phyloP scores from a whole-genome alignment of 2,113 vertebrate species.

The Gorsachius goisagi region DNA sequence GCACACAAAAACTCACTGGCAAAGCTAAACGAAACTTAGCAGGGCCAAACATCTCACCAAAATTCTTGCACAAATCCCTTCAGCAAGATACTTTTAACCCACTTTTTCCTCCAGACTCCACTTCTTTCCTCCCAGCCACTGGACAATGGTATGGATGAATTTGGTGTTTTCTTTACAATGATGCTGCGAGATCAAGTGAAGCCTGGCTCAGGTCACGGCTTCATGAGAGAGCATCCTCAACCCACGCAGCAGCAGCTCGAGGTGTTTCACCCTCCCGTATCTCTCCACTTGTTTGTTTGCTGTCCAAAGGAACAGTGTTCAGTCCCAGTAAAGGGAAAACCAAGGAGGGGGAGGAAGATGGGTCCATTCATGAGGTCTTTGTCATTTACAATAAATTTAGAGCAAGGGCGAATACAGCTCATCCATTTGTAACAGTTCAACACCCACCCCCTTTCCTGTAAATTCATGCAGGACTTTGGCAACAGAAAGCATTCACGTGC shows the following conservation, averaged over 20 bases:
- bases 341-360: background rate
- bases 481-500: background rate
- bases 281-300: background rate
- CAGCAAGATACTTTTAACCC: background rate
- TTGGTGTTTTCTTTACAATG: background rate
- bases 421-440: background rate
- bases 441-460: background rate
- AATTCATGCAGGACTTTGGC: background rate
- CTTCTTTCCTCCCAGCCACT: background rate
- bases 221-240: rapidly evolving
- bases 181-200: background rate
- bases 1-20: background rate
- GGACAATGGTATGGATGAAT: background rate
- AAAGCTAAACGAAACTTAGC: background rate
- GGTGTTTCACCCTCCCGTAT: background rate
- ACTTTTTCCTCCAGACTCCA: background rate
- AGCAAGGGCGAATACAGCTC: background rate
- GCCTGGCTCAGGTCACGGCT: background rate
- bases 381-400: background rate
- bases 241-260: background rate
- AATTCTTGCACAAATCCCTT: background rate
- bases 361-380: background rate
- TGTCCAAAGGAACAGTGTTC: background rate
- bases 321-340: background rate
- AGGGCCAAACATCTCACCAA: background rate